Conservation (phyloP, 1,140 invertebrate species). For the Lepeophtheirus salmonis region DNA sequence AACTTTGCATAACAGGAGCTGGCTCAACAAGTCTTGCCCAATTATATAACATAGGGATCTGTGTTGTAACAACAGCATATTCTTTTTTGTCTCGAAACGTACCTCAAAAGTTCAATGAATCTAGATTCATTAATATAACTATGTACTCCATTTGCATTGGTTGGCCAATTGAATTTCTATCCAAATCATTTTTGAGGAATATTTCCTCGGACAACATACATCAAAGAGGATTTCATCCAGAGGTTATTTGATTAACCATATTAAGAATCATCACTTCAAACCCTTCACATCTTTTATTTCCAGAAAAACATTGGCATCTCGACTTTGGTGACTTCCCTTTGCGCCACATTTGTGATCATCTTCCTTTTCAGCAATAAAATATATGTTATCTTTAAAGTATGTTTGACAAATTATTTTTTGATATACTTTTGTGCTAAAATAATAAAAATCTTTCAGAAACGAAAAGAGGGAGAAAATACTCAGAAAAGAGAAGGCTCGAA, state of each 20-base stretch:
- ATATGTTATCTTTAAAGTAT: background rate
- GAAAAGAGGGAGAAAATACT: background rate
- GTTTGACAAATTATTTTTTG: too few relatives aligned
- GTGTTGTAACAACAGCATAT: background rate
- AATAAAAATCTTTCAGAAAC: too few relatives aligned
- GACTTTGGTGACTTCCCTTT: background rate
- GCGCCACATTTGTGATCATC: background rate
- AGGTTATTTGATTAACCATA: background rate
- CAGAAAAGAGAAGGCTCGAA: background rate
- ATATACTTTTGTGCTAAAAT: too few relatives aligned
- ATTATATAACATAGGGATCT: background rate
- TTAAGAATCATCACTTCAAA: background rate
- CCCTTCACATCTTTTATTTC: background rate
- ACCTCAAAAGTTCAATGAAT: conserved; percentile 6
- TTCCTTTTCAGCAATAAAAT: background rate
- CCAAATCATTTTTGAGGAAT: background rate
- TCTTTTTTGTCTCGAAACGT: background rate
- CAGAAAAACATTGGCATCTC: background rate
- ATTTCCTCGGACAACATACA: background rate
- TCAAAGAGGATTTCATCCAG: background rate
- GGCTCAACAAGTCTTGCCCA: background rate
- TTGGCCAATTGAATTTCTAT: background rate
- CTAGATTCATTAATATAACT: background rate
- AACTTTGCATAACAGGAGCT: background rate
- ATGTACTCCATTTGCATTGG: conserved; percentile 10